Evolutionary conservation across 1,140 invertebrate species (phyloP).

Genomic region (Ips typographus): DNA sequence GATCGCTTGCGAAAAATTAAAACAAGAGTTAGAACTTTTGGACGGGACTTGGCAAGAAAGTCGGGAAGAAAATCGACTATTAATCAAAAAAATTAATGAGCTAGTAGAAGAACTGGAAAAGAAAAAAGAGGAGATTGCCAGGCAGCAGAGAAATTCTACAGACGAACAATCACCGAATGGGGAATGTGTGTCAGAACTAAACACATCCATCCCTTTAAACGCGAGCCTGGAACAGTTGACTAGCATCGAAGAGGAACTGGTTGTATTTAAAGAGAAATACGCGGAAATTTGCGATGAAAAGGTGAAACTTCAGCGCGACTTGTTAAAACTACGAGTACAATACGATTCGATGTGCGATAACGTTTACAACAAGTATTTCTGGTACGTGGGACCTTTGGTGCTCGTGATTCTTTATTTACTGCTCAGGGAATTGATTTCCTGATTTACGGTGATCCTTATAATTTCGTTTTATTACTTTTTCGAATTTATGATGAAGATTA

Average conservation of each 20-base stretch:
- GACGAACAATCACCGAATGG: slow-evolving; percentile 6
- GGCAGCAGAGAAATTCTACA: background rate
- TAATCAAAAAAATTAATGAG: slow-evolving; percentile 44
- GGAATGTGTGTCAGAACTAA: background rate
- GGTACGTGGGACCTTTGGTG: slow-evolving; percentile 49
- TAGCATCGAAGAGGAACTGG: slow-evolving; percentile 55
- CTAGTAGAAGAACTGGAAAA: slow-evolving; percentile 28
- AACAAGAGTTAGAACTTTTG: slow-evolving; percentile 52
- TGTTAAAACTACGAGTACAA: slow-evolving; percentile 41
- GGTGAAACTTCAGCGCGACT: slow-evolving; percentile 52
- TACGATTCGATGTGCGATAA: slow-evolving; percentile 46
- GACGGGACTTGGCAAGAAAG: slow-evolving; percentile 52
- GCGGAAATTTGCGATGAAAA: slow-evolving; percentile 55
- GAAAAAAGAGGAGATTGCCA: slow-evolving; percentile 17
- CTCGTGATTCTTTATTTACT: slow-evolving; percentile 49
- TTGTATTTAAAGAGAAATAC: slow-evolving; percentile 57
- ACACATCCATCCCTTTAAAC: slow-evolving; percentile 4
- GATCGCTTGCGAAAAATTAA: slow-evolving; percentile 52
- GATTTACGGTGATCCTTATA: slow-evolving; percentile 49
- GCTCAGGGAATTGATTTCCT: slow-evolving; percentile 50
- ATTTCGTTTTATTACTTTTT: slow-evolving; percentile 50
- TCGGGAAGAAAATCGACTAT: slow-evolving; percentile 52
- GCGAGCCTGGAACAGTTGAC: slow-evolving; percentile 40
- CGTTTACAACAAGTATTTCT: slow-evolving; percentile 49
- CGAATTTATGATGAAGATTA: slow-evolving; percentile 49